These are phyloP conservation scores for Sycophila texana DNA, from an alignment of 2,888 invertebrate genomes.

Conservation along the genomic window DNA sequence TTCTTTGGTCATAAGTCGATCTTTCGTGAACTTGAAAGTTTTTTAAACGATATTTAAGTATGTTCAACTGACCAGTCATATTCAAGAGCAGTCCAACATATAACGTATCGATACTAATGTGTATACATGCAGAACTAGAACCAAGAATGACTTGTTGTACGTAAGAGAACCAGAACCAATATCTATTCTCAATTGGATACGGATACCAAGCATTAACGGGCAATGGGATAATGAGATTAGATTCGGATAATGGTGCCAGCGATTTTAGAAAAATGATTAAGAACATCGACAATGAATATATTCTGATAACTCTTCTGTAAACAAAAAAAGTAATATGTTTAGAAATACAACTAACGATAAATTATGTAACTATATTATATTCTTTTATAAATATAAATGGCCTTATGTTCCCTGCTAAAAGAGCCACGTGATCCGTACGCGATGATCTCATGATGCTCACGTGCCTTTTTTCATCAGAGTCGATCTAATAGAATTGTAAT, in stretches of 20 bases:
- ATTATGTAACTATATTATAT: too few relatives aligned
- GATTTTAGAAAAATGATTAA: conserved; percentile 38
- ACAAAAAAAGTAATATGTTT: too few relatives aligned
- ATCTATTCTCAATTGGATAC: conserved; percentile 31
- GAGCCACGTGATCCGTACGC: too few relatives aligned
- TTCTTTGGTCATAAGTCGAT: not conserved
- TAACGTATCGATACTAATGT: conserved; percentile 35
- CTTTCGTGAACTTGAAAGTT: not conserved
- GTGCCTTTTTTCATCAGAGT: too few relatives aligned
- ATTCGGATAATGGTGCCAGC: conserved; percentile 15
- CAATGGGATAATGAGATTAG: conserved; percentile 3
- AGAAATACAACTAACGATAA: too few relatives aligned
- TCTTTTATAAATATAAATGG: too few relatives aligned
- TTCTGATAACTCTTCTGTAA: conserved; percentile 27
- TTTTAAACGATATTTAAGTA: conserved; percentile 32
- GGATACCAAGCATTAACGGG: conserved; percentile 49
- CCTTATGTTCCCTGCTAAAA: too few relatives aligned
- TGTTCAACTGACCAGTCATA: conserved; percentile 9
- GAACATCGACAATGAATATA: conserved; percentile 35
- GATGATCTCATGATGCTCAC: too few relatives aligned
- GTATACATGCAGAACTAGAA: conserved; percentile 16
- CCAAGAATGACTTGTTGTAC: conserved; percentile 42
- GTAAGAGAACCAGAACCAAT: conserved; percentile 46
- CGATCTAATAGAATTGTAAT: too few relatives aligned
- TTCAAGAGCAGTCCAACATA: conserved; percentile 43